Evolutionary conservation across 2,888 invertebrate genomes (phyloP).

Genomic region (Heliothis peltigera): DNA sequence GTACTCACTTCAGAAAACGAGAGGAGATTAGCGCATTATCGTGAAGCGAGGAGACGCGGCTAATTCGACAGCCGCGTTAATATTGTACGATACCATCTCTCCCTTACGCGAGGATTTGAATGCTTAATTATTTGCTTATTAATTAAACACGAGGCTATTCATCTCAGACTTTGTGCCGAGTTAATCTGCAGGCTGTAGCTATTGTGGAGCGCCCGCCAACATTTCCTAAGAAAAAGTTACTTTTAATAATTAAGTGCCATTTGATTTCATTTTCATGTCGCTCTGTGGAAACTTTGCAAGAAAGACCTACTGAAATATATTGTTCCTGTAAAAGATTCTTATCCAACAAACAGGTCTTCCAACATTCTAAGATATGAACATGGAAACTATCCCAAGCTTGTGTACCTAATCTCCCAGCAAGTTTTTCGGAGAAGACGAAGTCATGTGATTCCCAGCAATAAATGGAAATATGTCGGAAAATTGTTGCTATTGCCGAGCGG

Average conservation of each 20-base stretch:
- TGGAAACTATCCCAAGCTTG: slow-evolving; percentile 9
- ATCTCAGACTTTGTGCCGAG: slow-evolving; percentile 46
- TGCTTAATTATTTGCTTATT: slow-evolving; percentile 67
- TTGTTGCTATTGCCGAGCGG: slow-evolving; percentile 32
- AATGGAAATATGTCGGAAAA: slow-evolving; percentile 42
- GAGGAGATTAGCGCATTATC: slow-evolving; percentile 37
- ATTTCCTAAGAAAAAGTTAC: slow-evolving; percentile 40
- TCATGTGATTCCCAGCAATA: slow-evolving; percentile 35
- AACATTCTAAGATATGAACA: slow-evolving; percentile 2
- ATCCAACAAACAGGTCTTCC: not conserved
- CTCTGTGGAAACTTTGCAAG: slow-evolving; percentile 17
- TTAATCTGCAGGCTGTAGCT: slow-evolving; percentile 49
- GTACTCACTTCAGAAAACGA: slow-evolving; percentile 35
- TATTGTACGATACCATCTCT: slow-evolving; percentile 58
- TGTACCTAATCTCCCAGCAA: slow-evolving; percentile 8
- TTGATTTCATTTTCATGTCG: slow-evolving; percentile 38
- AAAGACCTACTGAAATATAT: not conserved
- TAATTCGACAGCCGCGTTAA: slow-evolving; percentile 50
- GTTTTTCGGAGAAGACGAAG: slow-evolving; percentile 24
- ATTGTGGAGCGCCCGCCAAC: slow-evolving; percentile 33
- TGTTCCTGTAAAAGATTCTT: not conserved
- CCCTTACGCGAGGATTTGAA: slow-evolving; percentile 57
- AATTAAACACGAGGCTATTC: slow-evolving; percentile 58
- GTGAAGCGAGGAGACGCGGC: slow-evolving; percentile 30
- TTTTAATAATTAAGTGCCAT: slow-evolving; percentile 40